These are phyloP conservation scores for Lates japonicus DNA, from an alignment of 2,797 vertebrate genomes.

Conservation along the genomic window DNA sequence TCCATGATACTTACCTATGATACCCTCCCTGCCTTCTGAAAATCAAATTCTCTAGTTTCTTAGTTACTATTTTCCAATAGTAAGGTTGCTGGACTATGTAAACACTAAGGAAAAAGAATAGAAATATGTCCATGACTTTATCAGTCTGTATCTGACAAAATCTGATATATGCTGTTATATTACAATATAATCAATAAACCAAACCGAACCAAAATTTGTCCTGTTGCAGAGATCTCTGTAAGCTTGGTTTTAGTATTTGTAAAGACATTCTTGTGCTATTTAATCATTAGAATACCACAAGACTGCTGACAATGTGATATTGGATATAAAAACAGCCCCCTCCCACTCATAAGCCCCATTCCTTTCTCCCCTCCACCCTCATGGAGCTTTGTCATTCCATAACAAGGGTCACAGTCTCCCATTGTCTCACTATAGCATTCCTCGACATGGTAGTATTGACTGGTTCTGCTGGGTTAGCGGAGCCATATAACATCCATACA, in stretches of 20 bases:
- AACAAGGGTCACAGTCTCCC: conserved; percentile 76
- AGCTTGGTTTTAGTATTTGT: not conserved
- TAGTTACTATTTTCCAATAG: no score
- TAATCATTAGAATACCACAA: conserved; percentile 29
- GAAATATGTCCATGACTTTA: not conserved
- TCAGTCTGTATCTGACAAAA: not conserved
- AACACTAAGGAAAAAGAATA: not conserved
- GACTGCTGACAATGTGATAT: conserved; percentile 51
- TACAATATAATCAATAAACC: conserved; percentile 16
- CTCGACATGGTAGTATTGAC: conserved; percentile 73
- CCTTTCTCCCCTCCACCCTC: conserved; percentile 26
- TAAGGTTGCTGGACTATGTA: not conserved
- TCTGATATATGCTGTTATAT: not conserved
- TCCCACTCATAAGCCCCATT: not conserved
- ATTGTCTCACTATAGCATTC: conserved; percentile 69
- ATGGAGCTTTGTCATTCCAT: conserved; percentile 74
- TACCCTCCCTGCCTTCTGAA: not conserved
- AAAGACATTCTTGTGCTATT: not conserved
- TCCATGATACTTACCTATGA: not conserved
- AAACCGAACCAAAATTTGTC: not conserved
- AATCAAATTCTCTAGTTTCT: not conserved
- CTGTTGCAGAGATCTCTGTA: not conserved
- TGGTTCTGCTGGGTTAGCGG: conserved; percentile 73
- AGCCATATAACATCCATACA: conserved; percentile 82
- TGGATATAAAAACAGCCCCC: conserved; percentile 22